Evolutionary conservation across 2,113 vertebrate species (phyloP).

Genomic region (Lanius collurio): DNA sequence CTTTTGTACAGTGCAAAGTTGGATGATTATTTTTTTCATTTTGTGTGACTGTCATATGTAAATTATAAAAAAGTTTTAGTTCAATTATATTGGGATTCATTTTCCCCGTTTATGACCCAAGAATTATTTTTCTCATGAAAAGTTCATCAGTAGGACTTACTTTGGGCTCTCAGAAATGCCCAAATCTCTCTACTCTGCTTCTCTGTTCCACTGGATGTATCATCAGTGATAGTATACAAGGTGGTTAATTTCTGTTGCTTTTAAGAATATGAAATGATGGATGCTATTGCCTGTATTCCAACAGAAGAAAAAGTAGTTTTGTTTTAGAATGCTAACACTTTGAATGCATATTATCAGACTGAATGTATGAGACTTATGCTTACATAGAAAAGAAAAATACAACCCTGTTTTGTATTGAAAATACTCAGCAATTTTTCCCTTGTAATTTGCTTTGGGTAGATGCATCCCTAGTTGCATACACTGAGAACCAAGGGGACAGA

Average conservation of each 20-base stretch:
- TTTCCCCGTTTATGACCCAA: not conserved
- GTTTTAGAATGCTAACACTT: not conserved
- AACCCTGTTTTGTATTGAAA: not conserved
- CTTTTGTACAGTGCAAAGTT: not conserved
- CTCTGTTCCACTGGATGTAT: not conserved
- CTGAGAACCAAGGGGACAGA: not conserved
- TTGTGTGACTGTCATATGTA: not conserved
- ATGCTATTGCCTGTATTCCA: not conserved
- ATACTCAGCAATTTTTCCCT: not conserved
- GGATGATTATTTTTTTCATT: not conserved
- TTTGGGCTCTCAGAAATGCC: not conserved
- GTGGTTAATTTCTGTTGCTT: not conserved
- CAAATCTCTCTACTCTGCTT: not conserved
- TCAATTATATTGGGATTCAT: not conserved
- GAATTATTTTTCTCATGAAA: not conserved
- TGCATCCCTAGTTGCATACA: not conserved
- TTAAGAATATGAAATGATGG: not conserved
- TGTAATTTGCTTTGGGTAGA: not conserved
- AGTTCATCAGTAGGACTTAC: not conserved
- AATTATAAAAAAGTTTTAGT: not conserved
- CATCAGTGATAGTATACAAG: accelerated
- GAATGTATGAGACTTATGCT: not conserved
- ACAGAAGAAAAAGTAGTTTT: not conserved
- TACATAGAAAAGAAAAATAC: not conserved
- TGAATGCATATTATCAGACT: not conserved